A percentile compares a stretch with the other conserved stretches of the same genome.
Conservation (phyloP, 2,113 vertebrate genomes). For the Esox niger region DNA sequence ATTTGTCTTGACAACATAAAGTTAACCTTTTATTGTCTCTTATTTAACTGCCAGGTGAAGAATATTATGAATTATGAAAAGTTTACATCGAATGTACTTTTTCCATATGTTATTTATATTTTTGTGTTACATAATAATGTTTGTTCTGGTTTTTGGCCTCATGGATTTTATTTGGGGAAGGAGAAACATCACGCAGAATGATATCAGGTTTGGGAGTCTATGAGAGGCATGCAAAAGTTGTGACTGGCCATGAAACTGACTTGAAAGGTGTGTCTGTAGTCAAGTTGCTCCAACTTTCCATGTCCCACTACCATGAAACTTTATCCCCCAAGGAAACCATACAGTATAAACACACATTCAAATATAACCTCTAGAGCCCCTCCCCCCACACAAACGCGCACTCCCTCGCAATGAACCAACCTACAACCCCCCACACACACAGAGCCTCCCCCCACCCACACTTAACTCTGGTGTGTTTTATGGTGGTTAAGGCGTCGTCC, state of each 20-base stretch:
- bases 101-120: constrained; percentile 35
- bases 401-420: constrained; percentile 36
- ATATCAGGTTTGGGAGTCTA: neutral
- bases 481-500: neutral
- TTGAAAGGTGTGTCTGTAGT: constrained; percentile 29
- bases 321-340: constrained; percentile 3
- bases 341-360: constrained; percentile 32
- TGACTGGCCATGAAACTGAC: constrained; percentile 34
- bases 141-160: constrained; percentile 33
- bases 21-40: too few relatives aligned
- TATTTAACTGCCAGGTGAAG: neutral
- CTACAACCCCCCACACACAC: too few relatives aligned
- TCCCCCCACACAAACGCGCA: constrained; percentile 23
- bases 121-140: constrained; percentile 25
- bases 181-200: neutral
- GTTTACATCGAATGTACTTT: neutral
- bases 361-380: constrained; percentile 28
- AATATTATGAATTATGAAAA: neutral
- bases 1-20: too few relatives aligned
- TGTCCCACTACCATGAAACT: constrained; percentile 23
- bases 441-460: constrained; percentile 45
- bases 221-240: constrained; percentile 42
- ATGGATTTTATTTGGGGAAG: neutral
- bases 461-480: constrained; percentile 25
- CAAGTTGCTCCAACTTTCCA: constrained; percentile 38